Evolutionary conservation across 2,888 invertebrate species (phyloP).

Genomic region (Eucera pruinosa): DNA sequence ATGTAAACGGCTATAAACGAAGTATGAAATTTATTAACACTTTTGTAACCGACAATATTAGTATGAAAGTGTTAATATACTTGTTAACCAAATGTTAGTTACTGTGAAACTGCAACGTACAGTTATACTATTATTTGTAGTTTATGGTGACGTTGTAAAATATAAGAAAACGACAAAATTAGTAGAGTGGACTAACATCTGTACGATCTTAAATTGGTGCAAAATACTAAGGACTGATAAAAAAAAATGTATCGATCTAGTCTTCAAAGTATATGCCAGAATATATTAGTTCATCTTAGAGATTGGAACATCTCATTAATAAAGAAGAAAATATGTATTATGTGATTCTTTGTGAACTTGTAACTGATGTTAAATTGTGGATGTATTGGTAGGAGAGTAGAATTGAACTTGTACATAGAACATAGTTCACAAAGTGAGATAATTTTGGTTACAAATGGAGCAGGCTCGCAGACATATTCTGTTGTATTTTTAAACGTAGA

Average conservation of each 20-base stretch:
- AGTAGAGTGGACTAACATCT: constrained; percentile 10
- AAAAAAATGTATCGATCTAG: constrained; percentile 56
- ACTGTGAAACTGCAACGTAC: constrained; percentile 17
- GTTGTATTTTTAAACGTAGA: constrained; percentile 12
- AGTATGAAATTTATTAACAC: constrained; percentile 23
- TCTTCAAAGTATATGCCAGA: constrained; percentile 58
- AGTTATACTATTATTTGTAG: constrained; percentile 52
- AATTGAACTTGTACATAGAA: constrained; percentile 25
- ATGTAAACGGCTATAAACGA: constrained; percentile 35
- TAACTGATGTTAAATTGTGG: constrained; percentile 35
- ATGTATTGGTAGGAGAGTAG: constrained; percentile 27
- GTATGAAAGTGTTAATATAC: constrained; percentile 17
- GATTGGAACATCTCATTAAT: constrained; percentile 23
- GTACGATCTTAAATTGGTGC: constrained; percentile 41
- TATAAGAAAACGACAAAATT: constrained; percentile 15
- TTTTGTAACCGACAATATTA: background rate
- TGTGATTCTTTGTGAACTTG: constrained; percentile 38
- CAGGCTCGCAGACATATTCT: constrained; percentile 5
- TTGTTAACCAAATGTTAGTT: constrained; percentile 36
- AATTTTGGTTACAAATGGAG: constrained; percentile 8
- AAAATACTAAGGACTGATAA: constrained; percentile 48
- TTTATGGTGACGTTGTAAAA: constrained; percentile 34
- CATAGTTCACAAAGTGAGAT: constrained; percentile 3
- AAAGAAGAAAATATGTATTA: constrained; percentile 11
- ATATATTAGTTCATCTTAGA: constrained; percentile 43